Base-by-base conservation (phyloP, 2,113 vertebrate genomes). In the Takifugu flavidus region DNA sequence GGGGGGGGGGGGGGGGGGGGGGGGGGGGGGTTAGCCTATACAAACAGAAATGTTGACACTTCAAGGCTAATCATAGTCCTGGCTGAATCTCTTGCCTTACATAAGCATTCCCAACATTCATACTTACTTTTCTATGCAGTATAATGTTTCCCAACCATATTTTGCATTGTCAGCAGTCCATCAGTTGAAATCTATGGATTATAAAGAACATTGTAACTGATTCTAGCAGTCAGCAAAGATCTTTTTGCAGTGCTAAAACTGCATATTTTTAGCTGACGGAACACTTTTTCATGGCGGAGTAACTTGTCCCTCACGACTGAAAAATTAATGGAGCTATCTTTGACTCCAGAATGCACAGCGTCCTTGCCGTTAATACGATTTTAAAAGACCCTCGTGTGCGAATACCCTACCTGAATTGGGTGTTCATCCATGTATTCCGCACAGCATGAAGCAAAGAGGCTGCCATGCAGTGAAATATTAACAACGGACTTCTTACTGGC, bases 291-390 rank as follows among this genome's bases (percentile, higher is more conserved):
- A 20, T 20, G 20, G 20, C 20, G 20, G 20, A 20, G 20, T 20
- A 20, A 20, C 34, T 39, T 2, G 34, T 11, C 11, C 34, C 45
- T 47, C 45, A 47, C 45, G 2, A 51, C 65, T 73, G 61, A 53
- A 65, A 65, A 65, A 62, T 69, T 51, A n/a, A 1, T 31, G 44
- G 39, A 25, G 25, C 58, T 57, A 63, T 56, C 7, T 63, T 56
- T 49, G 47, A 25, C 45, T 63, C 31, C 46, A 26, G 25, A 47
- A 26, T 13, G 45, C 6, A 6, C 59, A 44, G 54, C 34, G 55
- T 63, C 64, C 6, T 45, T 13, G 43, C n/a, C 14, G 50, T 46
- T 54, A 29, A 62, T 53, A 49, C 34, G 44, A 62, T 59, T 74
- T 62, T 29, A 49, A 61, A 50, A 57, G 51, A 49, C 46, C 25